Evolutionary conservation across 2,888 invertebrate genomes (phyloP), one percentile per base, ranked within the genome.

Genomic region (Lamellibrachia satsuma): DNA sequence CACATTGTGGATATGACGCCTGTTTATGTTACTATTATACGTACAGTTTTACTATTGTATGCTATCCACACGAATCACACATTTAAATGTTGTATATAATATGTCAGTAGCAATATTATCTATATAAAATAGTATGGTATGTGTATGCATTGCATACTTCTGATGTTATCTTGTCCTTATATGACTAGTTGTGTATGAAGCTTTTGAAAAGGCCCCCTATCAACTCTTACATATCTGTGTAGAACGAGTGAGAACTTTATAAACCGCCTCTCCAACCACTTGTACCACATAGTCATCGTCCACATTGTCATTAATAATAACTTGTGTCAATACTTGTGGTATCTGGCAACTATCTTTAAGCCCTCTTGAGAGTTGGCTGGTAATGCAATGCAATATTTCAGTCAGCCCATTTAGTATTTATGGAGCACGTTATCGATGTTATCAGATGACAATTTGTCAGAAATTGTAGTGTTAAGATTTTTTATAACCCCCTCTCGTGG

Each of bases 241-340:
- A 75, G 75, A 75, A 75, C 75, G n/a, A 75, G 75, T 75, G 75
- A 75, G 75, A 75, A n/a, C 75, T 22, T 75, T 75, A n/a, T 75
- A 15, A 22, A 22, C 75, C 75, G 1, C 75, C 6, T 22, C 75
- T 15, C 22, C 75, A 75, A 75, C 75, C 75, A 75, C 75, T 75
- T 75, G 75, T 22, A 75, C 75, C 15, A 75, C 75, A 22, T 6
- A 2, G 9, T 7, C 9, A 3, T 1, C n/a, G n/a, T 15, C 22
- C 75, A 22, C 75, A 22, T 75, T 75, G 75, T 11, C 6, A 22
- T 75, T 75, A 75, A 75, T 75, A 75, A 75, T 75, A 75, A 75
- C 75, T 75, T n/a, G n/a, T 39, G 75, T 75, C 75, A 75, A 75
- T n/a, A 75, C 1, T 75, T 6, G 22, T 15, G n/a, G 22, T 75